A percentile compares a stretch with the other conserved stretches of the same genome.
Conservation (phyloP, 2,113 vertebrate genomes). For the Neolamprologus modestus region DNA sequence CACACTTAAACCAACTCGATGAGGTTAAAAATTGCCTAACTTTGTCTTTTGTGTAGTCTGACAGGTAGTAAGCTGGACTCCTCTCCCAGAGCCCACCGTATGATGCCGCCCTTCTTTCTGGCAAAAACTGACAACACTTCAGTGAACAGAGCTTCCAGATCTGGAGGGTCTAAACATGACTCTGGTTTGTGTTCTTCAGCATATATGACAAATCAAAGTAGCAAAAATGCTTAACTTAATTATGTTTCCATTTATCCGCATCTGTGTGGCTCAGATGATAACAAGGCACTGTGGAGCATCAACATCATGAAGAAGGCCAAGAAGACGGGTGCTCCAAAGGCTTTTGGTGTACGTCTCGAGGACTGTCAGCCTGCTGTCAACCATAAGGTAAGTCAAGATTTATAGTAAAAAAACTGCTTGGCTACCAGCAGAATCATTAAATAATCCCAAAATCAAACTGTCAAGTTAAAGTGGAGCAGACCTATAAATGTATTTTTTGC, state of each 20-base stretch:
- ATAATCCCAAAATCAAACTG: background rate
- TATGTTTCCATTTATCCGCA: background rate
- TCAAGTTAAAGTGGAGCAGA: background rate
- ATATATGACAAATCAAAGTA: background rate
- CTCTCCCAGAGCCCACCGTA: conserved; percentile 81
- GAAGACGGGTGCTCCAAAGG: conserved; percentile 74
- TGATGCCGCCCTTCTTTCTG: conserved; percentile 84
- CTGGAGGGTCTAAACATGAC: conserved; percentile 63
- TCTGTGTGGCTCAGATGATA: conserved; percentile 70
- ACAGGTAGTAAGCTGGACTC: conserved; percentile 82
- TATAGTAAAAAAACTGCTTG: background rate
- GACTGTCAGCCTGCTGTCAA: conserved; percentile 85
- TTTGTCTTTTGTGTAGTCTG: conserved; percentile 66
- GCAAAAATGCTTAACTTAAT: background rate
- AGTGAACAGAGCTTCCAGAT: conserved; percentile 66
- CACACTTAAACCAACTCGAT: background rate
- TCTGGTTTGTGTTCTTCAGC: background rate
- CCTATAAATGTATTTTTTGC: background rate
- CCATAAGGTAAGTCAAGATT: conserved; percentile 76
- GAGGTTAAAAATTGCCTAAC: background rate
- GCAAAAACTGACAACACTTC: conserved; percentile 69
- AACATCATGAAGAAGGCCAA: conserved; percentile 94
- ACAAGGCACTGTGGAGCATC: conserved; percentile 86
- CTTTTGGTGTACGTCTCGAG: conserved; percentile 89
- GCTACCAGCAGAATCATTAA: background rate